Conservation (phyloP, 1,140 invertebrate genomes). For the Halictus rubicundus region DNA sequence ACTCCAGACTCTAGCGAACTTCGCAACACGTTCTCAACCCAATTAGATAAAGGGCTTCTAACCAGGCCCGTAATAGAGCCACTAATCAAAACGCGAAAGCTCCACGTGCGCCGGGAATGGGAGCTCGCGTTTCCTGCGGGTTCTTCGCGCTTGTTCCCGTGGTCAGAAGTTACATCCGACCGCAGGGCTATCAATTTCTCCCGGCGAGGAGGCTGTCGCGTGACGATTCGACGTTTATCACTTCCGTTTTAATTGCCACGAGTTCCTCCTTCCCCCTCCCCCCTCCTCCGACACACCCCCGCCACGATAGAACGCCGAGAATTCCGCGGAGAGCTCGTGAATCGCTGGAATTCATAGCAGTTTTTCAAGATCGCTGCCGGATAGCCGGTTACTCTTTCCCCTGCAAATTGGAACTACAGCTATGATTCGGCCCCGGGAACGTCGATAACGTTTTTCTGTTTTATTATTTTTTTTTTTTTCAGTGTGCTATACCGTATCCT, state of each 20-base stretch:
- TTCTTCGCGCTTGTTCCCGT: not conserved
- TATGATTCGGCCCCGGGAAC: too few relatives aligned
- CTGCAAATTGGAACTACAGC: too few relatives aligned
- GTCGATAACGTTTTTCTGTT: too few relatives aligned
- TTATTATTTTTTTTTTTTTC: too few relatives aligned
- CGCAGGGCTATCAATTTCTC: slow-evolving; percentile 1
- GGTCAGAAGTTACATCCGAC: not conserved
- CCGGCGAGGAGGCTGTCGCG: slow-evolving; percentile 6
- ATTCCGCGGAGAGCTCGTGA: not conserved
- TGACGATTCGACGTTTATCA: slow-evolving; percentile 13
- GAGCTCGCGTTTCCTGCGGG: slow-evolving; percentile 1
- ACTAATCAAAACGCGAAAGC: slow-evolving; percentile 7
- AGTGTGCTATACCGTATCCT: too few relatives aligned
- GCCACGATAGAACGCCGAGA: not conserved
- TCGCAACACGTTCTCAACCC: not conserved
- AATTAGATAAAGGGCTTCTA: slow-evolving; percentile 27
- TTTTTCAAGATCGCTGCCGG: too few relatives aligned
- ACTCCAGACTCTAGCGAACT: not conserved
- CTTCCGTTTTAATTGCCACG: slow-evolving; percentile 4
- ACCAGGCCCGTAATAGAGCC: slow-evolving; percentile 1
- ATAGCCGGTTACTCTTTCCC: too few relatives aligned
- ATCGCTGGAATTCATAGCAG: not conserved
- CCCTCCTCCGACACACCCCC: not conserved
- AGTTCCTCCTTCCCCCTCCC: not conserved
- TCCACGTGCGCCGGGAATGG: not conserved